Evolutionary conservation across 23 tunicate species (phyloP), one percentile per base, ranked within the genome.

Genomic region (Trididemnum miniatum): DNA sequence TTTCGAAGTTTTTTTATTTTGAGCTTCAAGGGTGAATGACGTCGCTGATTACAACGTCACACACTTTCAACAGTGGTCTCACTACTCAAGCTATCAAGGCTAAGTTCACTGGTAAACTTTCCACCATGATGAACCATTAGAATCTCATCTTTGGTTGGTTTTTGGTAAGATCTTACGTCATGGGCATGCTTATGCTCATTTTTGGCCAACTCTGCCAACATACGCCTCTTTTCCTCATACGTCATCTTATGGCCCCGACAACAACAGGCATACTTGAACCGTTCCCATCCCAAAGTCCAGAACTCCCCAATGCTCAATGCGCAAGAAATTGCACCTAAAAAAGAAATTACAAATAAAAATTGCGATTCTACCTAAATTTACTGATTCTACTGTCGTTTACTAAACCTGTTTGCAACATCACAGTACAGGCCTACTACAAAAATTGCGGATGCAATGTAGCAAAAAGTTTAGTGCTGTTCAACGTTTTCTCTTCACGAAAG

Each of bases 41-140:
- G 67, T 62, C 26, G n/a, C 23, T 12, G 28, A 3, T 62, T 3
- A 3, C 3, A 7, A 37, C 31, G 59, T 93, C 93, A 93, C 29
- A 93, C 93, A 51, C 98, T 93, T 50, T 88, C 98, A 27, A 93
- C 90, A 35, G 98, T 93, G 30, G 93, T 93, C 34, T 84, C 93
- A 87, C 98, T 93, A 82, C 98, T 93, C 33, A 82, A 38, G 35
- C 93, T 93, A 60, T 84, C 93, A 77, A 93, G 39, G 72, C 98
- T 93, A 12, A 86, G 22, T 1, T 37, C 67, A 15, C 82, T 24
- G 39, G 80, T 54, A 64, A 71, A 57, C 35, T 66, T 59, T n/a
- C n/a, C n/a, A 20, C 65, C 65, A 69, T 59, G 74, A n/a, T 35
- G 80, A 18, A 85, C 26, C 27, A 23, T 76, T n/a, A 83, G 31